Base-by-base conservation (phyloP, 1,140 invertebrate species). In the Meteorus sp. region DNA sequence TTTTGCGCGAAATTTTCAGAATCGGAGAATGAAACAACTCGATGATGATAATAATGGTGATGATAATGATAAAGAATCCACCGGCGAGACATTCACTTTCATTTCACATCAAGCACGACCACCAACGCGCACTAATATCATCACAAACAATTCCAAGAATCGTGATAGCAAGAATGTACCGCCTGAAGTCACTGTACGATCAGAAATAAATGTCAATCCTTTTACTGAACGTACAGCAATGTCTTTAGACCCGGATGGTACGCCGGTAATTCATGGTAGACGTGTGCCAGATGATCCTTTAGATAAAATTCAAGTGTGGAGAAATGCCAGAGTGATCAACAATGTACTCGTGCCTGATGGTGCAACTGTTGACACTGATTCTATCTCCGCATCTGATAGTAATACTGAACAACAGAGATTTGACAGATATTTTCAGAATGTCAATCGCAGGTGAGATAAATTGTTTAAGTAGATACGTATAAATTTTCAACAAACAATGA, bases 301-400 rank as follows among this genome's bases (percentile, higher is more conserved):
- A 41, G 91, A 94, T 66, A 87, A 87, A 55, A 73, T 82, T 8
- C 88, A 90, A 68, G 88, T 85, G 1, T 94, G 91, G 91, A 82
- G 92, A 45, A 94, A 94, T 75, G 91, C 91, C 0, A 78, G 91
- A 56, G 90, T 94, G 1, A 90, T 94, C 20, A 93, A 94, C 65
- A 89, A 89, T 39, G 85, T 89, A 72, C 69, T 93, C 53, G 75
- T 91, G 20, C 85, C 87, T 0, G 60, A 66, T 8, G 52, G 41
- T n/a, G 22, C 37, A 0, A 59, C 23, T 5, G 15, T 51, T 0
- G 45, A 33, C 1, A 43, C 17, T 1, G 56, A 62, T 47, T n/a
- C 55, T 4, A 37, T 45, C 15, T 53, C 64, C 3, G 15, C 25
- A 6, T 55, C 53, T 60, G 60, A 64, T 13, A 48, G 31, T 43